Base-by-base conservation (phyloP, 2,888 invertebrate genomes). In the Gari tellinella region DNA sequence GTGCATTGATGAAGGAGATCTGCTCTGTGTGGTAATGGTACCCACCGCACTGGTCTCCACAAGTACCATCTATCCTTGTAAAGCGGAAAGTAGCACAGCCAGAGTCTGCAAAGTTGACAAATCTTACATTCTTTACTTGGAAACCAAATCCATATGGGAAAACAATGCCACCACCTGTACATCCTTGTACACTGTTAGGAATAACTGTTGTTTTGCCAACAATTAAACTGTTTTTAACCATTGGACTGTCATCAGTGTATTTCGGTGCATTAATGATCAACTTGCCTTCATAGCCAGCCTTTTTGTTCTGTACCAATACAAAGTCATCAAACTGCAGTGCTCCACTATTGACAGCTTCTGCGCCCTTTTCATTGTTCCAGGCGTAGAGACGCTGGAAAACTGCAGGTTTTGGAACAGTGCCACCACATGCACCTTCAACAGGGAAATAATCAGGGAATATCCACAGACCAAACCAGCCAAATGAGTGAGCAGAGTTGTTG, bases 381-480 rank as follows among this genome's bases (percentile, higher is more conserved):
- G 88, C 83, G 3, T 77, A 83, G 12, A 91, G 60, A 5, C 63
- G 46, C 15, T 76, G 55, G 63, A 85, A 86, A 1, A 78, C 66
- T 3, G 85, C 83, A 15, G 70, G 68, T 41, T 70, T 58, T 0
- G 43, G 64, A 17, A 51, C 75, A 10, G 49, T 38, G 3, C 51
- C 57, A 10, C 51, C 49, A 56, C 83, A 83, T 3, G 70, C 68
- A n/a, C 67, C 83, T 10, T 67, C 66, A 48, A 65, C 53, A 4
- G 90, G 90, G 38, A 79, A 75, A 48, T 83, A 89, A 23, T 74
- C 69, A 43, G 84, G 76, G 69, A 90, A 90, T 14, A 89, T 85
- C 91, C 91, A 90, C 10, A 91, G 48, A 14, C 90, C 91, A 78
- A 87, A 90, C 90, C 90, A 89, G 31, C 91, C 91, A 26, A 83